Conservation (phyloP, 2,888 invertebrate genomes). For the Leptopilina myrica region DNA sequence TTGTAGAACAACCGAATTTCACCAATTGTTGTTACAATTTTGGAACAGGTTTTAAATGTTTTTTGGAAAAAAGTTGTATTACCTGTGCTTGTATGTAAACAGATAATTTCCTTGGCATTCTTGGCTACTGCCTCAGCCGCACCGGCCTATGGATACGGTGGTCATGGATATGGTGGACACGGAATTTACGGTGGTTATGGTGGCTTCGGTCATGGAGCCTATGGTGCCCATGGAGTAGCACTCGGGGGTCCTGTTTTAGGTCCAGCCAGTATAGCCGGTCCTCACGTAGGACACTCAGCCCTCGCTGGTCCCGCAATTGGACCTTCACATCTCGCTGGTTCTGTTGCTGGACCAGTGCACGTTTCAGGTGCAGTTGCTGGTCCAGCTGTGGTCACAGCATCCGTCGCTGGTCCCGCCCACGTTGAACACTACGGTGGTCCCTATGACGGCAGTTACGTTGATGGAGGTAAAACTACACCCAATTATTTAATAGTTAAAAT, state of each 20-base stretch:
- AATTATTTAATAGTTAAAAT: not conserved
- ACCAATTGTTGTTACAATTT: too few relatives aligned
- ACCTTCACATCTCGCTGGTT: conserved; percentile 69
- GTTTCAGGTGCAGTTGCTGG: conserved; percentile 74
- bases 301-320: conserved; percentile 71
- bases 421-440: conserved; percentile 67
- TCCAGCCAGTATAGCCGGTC: conserved; percentile 66
- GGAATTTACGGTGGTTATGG: conserved; percentile 56
- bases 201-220: conserved; percentile 48
- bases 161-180: conserved; percentile 52
- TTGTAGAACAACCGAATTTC: too few relatives aligned
- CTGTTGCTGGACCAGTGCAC: conserved; percentile 70
- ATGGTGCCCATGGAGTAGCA: conserved; percentile 67
- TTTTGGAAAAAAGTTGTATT: conserved; percentile 9
- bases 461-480: conserved; percentile 42
- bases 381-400: conserved; percentile 69
- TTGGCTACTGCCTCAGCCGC: conserved; percentile 62
- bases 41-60: too few relatives aligned
- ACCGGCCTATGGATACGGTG: conserved; percentile 50
- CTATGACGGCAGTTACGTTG: conserved; percentile 59
- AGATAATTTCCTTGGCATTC: conserved; percentile 68
- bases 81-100: conserved; percentile 36
- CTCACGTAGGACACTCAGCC: conserved; percentile 66
- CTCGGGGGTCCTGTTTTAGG: conserved; percentile 69
- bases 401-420: conserved; percentile 71